Percentiles rank a stretch among this genome's conserved stretches.
Conservation (phyloP, 2,113 vertebrate species). For the Trochalopteron elliotii region DNA sequence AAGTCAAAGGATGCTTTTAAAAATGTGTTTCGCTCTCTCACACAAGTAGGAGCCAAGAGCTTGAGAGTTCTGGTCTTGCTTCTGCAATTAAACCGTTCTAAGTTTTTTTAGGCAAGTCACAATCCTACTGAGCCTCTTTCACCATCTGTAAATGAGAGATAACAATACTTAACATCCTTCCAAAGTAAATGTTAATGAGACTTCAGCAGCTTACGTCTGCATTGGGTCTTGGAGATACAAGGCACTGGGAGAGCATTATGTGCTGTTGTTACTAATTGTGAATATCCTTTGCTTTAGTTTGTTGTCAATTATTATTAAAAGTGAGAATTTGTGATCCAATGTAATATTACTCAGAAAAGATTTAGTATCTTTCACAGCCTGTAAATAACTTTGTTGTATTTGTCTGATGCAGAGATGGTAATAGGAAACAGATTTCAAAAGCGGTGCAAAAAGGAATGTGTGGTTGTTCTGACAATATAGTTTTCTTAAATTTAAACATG, state of each 20-base stretch:
- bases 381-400: constrained; percentile 67
- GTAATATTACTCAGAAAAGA: constrained; percentile 57
- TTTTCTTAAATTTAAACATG: constrained; percentile 62
- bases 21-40: not conserved
- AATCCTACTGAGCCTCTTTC: constrained; percentile 39
- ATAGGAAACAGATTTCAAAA: constrained; percentile 63
- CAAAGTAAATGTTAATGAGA: constrained; percentile 26
- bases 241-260: constrained; percentile 16
- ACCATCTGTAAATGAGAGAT: constrained; percentile 45
- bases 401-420: constrained; percentile 65
- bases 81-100: constrained; percentile 38
- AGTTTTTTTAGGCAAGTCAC: constrained; percentile 27
- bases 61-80: not conserved
- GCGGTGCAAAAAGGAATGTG: constrained; percentile 50
- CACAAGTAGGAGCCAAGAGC: constrained; percentile 19
- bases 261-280: constrained; percentile 55
- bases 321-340: constrained; percentile 65
- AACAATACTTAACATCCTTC: constrained; percentile 38
- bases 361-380: constrained; percentile 70
- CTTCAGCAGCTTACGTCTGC: constrained; percentile 31
- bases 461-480: constrained; percentile 61
- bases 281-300: constrained; percentile 34
- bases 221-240: constrained; percentile 23
- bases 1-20: constrained; percentile 40
- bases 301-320: constrained; percentile 65